Base-by-base conservation (phyloP, 2,888 invertebrate genomes). In the Thumatha senex region DNA sequence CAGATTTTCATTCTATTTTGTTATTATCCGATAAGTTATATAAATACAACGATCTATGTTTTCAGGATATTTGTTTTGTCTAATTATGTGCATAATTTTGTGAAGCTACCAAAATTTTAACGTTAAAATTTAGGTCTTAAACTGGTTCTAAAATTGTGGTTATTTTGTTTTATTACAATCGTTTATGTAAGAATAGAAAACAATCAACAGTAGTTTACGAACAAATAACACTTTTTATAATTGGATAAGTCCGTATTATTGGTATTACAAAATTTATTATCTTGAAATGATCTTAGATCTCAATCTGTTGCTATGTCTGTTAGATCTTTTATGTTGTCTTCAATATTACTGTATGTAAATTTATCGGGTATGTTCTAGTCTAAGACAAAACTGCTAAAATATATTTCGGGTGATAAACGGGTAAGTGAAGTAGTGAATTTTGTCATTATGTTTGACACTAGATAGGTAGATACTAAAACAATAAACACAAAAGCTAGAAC, bases 401-500 rank as follows among this genome's bases (percentile, higher is more conserved):
- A 64, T 75, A 72, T 80, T 85, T 88, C 83, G 87, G 85, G 89
- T 87, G 83, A 85, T 87, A 88, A 86, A 86, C 84, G 88, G 87
- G 86, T 89, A 84, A 81, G 75, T 58, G 71, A 79, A 67, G 81
- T 84, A 84, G 84, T 62, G 63, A 47, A 63, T 58, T 62, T 52
- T 72, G 78, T 86, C 77, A 76, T 67, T 31, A 70, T 81, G 76
- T 78, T 70, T 81, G 78, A 78, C 73, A 68, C 75, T 90, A 91
- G 89, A 88, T 91, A 90, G 90, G 83, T 77, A 90, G 90, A 83
- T 77, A 83, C 84, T 83, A 80, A 84, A 82, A 83, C 80, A 83
- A 84, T 84, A 86, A 82, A 67, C 73, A 77, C 74, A 80, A 80
- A 80, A 71, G 84, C 86, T 89, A 89, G 86, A 76, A 76, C 75